Conservation (phyloP, 1,140 invertebrate genomes). For the Branchinecta lindahli region DNA sequence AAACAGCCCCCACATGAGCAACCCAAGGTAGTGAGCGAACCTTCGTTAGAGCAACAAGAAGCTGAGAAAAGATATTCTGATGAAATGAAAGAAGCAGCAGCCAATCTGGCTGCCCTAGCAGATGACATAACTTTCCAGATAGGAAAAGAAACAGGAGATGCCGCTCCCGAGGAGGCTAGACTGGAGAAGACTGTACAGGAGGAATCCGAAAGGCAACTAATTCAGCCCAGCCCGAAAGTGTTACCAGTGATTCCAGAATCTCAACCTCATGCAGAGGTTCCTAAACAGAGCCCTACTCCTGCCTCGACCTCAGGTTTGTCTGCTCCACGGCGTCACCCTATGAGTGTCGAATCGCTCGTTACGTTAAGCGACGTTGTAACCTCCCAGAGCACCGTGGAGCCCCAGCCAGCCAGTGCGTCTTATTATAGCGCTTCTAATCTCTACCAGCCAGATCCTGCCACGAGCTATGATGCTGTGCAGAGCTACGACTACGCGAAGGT, state of each 20-base stretch:
- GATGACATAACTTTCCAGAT: background rate
- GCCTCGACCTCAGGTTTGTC: background rate
- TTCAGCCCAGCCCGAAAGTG: background rate
- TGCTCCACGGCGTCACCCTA: background rate
- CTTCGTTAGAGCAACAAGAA: background rate
- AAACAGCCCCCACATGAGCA: background rate
- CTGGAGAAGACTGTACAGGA: background rate
- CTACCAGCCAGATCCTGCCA: background rate
- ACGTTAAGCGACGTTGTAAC: background rate
- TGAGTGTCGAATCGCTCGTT: background rate
- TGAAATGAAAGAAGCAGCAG: slow-evolving; percentile 8
- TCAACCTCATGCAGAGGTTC: background rate
- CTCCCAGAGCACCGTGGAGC: background rate
- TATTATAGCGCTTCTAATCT: background rate
- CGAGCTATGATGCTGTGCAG: background rate
- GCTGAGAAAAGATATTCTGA: background rate
- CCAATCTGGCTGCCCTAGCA: background rate
- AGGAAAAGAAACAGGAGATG: background rate
- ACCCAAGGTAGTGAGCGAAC: background rate
- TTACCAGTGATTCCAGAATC: background rate
- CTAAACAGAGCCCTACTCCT: background rate
- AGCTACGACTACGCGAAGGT: background rate
- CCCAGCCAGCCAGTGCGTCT: background rate
- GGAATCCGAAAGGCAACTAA: background rate
- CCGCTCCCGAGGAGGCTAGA: background rate